A percentile compares a stretch with the other conserved stretches of the same genome.
These are phyloP conservation scores for Phthorimaea operculella DNA, from an alignment of 1,140 invertebrate genomes.

Conservation along the genomic window DNA sequence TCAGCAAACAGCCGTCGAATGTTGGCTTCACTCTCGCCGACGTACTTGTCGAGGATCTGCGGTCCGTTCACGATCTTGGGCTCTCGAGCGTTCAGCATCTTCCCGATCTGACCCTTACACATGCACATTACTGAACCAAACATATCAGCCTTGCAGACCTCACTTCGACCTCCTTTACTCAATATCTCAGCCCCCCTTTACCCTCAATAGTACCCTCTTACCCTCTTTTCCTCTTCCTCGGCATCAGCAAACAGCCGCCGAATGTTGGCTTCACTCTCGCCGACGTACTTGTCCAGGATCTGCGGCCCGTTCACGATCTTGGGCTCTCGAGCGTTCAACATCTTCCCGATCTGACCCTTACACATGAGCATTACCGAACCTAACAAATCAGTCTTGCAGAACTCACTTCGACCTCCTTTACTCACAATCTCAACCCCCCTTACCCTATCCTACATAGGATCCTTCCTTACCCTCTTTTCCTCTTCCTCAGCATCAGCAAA, in stretches of 20 bases:
- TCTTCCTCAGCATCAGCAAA: conserved; percentile 99
- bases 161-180: too few species aligned
- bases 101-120: conserved; percentile 99
- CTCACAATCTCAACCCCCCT: too few species aligned
- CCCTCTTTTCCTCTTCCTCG: conserved; percentile 99
- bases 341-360: too few species aligned
- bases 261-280: conserved; percentile 99
- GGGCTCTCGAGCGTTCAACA: too few species aligned
- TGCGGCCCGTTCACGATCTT: conserved; percentile 99
- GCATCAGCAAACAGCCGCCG: conserved; percentile 97
- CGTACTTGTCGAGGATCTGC: conserved; percentile 99
- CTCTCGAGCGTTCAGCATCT: too few species aligned
- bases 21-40: conserved; percentile 99
- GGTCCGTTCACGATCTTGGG: conserved; percentile 99
- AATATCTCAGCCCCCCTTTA: too few species aligned
- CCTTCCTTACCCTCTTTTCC: conserved; percentile 74
- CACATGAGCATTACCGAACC: too few species aligned
- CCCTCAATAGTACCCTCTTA: conserved; percentile 66
- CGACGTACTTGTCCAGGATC: conserved; percentile 99
- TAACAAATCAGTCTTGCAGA: conserved; percentile 99
- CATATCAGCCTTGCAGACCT: too few species aligned
- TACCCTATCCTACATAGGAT: too few species aligned
- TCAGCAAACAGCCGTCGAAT: conserved; percentile 96
- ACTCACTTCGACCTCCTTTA: too few species aligned
- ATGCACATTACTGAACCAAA: too few species aligned